Evolutionary conservation across 1,140 invertebrate species (phyloP).

Genomic region (Heliconius congener): DNA sequence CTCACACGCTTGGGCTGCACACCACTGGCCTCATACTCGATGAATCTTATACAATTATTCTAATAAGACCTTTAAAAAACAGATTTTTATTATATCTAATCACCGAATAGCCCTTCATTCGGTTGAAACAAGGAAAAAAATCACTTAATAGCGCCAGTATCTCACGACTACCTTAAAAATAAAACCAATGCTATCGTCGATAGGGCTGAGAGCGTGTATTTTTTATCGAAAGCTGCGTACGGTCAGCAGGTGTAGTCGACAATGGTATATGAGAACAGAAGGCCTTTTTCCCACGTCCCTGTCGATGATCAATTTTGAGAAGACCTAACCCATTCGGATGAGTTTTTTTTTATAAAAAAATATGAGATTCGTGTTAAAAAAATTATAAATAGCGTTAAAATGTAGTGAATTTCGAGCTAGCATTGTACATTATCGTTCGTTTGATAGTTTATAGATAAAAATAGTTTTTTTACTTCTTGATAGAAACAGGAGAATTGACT

Average conservation of each 20-base stretch:
- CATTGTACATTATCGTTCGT: too few species aligned
- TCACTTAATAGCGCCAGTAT: slow-evolving; percentile 76
- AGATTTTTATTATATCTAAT: slow-evolving; percentile 63
- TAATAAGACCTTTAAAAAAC: slow-evolving; percentile 47
- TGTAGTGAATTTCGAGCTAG: too few species aligned
- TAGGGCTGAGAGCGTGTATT: slow-evolving; percentile 68
- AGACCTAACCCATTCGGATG: slow-evolving; percentile 47
- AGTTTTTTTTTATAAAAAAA: slow-evolving; percentile 9
- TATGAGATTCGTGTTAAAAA: neutral
- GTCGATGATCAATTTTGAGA: slow-evolving; percentile 61
- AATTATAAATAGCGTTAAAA: neutral
- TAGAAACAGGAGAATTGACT: neutral
- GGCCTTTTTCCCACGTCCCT: slow-evolving; percentile 78
- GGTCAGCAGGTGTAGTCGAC: slow-evolving; percentile 77
- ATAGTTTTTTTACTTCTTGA: too few species aligned
- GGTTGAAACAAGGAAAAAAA: slow-evolving; percentile 55
- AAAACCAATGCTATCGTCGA: slow-evolving; percentile 56
- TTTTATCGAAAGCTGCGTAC: slow-evolving; percentile 78
- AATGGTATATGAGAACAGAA: slow-evolving; percentile 74
- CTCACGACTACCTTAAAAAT: slow-evolving; percentile 77
- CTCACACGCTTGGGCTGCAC: too few species aligned
- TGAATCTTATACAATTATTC: slow-evolving; percentile 46
- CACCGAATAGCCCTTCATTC: slow-evolving; percentile 69
- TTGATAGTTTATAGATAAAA: too few species aligned
- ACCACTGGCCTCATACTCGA: too few species aligned